These are phyloP conservation scores for Eupsittula cactorum DNA, from an alignment of 2,113 vertebrate genomes.

Conservation along the genomic window DNA sequence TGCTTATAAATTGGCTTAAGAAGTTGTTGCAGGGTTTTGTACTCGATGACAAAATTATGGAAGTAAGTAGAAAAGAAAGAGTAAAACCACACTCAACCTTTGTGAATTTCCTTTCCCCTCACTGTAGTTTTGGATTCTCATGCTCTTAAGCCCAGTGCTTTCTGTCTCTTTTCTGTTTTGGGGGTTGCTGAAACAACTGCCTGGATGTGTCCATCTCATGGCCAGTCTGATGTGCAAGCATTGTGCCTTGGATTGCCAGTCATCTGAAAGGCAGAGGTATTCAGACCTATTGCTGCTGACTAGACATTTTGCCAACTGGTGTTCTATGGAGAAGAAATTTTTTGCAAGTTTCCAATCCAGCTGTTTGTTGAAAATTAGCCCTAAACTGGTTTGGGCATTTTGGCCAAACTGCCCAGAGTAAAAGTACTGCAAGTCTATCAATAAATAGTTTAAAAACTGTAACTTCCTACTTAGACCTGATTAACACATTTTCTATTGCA, in stretches of 20 bases:
- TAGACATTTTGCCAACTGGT: background rate
- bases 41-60: background rate
- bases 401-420: background rate
- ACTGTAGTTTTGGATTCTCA: background rate
- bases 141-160: background rate
- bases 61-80: background rate
- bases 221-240: background rate
- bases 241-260: background rate
- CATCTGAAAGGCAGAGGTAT: background rate
- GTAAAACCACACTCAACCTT: background rate
- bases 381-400: background rate
- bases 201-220: background rate
- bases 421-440: background rate
- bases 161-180: background rate
- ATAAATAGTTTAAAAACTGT: background rate
- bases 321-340: background rate
- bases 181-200: background rate
- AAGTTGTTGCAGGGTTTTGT: background rate
- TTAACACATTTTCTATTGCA: background rate
- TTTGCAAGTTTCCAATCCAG: background rate
- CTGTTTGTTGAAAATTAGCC: background rate
- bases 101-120: rapidly evolving
- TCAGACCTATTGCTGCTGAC: background rate
- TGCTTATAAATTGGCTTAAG: background rate
- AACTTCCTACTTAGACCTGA: background rate